Evolutionary conservation across 2,113 vertebrate species (phyloP).

Genomic region (Podilymbus podiceps): DNA sequence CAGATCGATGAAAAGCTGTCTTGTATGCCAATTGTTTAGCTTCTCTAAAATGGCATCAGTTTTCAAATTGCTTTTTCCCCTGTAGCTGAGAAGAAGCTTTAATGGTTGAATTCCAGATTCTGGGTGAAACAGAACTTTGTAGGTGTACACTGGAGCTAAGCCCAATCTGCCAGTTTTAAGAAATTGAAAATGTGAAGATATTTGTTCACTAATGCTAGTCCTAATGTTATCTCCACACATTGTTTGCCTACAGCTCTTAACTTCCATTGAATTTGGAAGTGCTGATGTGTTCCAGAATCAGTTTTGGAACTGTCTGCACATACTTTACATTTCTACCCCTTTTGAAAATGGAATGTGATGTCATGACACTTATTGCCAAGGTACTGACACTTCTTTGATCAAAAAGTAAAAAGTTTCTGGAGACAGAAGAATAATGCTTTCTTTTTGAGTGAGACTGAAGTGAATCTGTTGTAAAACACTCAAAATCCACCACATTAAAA

Average conservation of each 20-base stretch:
- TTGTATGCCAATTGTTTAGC: conserved; percentile 62
- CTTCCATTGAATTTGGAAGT: not conserved
- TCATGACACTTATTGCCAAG: not conserved
- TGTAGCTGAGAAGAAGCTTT: not conserved
- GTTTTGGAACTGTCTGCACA: not conserved
- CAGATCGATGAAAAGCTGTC: conserved; percentile 68
- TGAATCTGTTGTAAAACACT: not conserved
- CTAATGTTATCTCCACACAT: not conserved
- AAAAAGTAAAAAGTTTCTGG: not conserved
- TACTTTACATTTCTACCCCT: not conserved
- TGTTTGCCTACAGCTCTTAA: not conserved
- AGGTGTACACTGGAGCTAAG: not conserved
- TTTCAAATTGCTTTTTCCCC: not conserved
- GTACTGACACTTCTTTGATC: not conserved
- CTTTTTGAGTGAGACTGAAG: not conserved
- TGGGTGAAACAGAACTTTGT: not conserved
- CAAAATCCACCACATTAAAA: not conserved
- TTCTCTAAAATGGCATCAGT: conserved; percentile 48
- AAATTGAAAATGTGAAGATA: not conserved
- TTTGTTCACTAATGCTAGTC: not conserved
- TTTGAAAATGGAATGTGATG: not conserved
- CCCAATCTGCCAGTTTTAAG: not conserved
- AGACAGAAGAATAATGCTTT: not conserved
- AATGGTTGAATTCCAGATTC: conserved; percentile 12
- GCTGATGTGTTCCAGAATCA: not conserved